Conservation (phyloP, 2,797 vertebrate genomes). For the Hapalemur alaotrensis region DNA sequence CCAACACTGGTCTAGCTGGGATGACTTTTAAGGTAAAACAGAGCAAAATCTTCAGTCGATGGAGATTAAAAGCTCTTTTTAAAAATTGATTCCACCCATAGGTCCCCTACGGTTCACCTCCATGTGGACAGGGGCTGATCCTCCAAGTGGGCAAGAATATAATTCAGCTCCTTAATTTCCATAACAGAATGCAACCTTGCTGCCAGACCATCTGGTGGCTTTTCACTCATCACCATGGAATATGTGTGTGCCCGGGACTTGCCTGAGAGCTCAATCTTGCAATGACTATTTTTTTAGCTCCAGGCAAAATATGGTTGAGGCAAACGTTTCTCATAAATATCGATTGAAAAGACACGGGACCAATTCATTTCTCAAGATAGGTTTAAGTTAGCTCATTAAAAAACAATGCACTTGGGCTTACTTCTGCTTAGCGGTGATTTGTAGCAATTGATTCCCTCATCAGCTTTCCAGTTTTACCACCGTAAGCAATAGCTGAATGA, state of each 20-base stretch:
- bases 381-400: not conserved
- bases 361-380: not conserved
- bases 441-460: not conserved
- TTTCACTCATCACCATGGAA: not conserved
- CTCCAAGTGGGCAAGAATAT: constrained; percentile 31
- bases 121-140: not conserved
- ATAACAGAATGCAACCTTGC: constrained; percentile 1
- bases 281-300: not conserved
- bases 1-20: not conserved
- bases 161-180: constrained; percentile 35
- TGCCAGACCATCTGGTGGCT: constrained; percentile 50
- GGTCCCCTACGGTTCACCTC: not conserved
- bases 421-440: not conserved
- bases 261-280: not conserved
- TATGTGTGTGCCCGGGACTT: not conserved
- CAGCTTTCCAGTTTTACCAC: not conserved
- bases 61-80: constrained; percentile 39
- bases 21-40: constrained; percentile 42
- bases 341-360: not conserved
- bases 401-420: not conserved
- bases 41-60: not conserved
- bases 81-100: not conserved
- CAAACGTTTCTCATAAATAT: not conserved
- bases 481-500: not conserved
- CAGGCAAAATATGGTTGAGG: not conserved